Conservation (phyloP, 1,140 invertebrate species). For the Chrysoperla carnea region DNA sequence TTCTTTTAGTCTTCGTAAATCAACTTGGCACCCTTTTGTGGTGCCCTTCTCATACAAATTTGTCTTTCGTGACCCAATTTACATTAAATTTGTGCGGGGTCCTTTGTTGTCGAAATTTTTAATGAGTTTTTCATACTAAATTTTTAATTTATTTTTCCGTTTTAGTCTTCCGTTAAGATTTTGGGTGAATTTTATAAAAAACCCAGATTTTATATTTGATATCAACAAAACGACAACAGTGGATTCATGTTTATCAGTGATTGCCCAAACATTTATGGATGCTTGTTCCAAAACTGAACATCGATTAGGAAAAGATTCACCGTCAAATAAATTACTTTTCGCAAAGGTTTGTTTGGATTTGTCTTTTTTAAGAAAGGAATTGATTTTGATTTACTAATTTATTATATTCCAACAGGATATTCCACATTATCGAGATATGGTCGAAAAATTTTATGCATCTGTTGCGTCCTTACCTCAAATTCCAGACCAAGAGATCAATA, state of each 20-base stretch:
- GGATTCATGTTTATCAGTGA: constrained; percentile 83
- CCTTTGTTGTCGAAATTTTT: too few relatives aligned
- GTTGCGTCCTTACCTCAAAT: constrained; percentile 72
- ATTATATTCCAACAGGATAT: constrained; percentile 47
- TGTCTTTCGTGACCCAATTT: too few relatives aligned
- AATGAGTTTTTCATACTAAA: too few relatives aligned
- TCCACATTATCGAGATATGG: constrained; percentile 73
- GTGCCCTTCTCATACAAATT: too few relatives aligned
- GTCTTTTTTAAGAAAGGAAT: constrained; percentile 1
- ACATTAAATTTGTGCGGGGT: too few relatives aligned
- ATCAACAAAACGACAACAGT: constrained; percentile 84
- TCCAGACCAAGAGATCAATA: constrained; percentile 81
- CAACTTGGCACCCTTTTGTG: too few relatives aligned
- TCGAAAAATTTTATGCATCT: constrained; percentile 72
- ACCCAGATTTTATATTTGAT: constrained; percentile 94
- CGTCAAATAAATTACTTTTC: constrained; percentile 86
- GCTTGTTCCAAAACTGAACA: constrained; percentile 80
- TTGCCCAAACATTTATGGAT: constrained; percentile 95
- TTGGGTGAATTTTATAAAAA: constrained; percentile 96
- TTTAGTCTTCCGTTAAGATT: constrained; percentile 76
- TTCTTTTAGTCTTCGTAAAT: too few relatives aligned
- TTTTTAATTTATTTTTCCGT: constrained; percentile 10
- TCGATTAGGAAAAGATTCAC: constrained; percentile 81
- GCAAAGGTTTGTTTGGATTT: constrained; percentile 44
- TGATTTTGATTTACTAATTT: neutral